Conservation (phyloP, 2,113 vertebrate species). For the Pseudopipra pipra region DNA sequence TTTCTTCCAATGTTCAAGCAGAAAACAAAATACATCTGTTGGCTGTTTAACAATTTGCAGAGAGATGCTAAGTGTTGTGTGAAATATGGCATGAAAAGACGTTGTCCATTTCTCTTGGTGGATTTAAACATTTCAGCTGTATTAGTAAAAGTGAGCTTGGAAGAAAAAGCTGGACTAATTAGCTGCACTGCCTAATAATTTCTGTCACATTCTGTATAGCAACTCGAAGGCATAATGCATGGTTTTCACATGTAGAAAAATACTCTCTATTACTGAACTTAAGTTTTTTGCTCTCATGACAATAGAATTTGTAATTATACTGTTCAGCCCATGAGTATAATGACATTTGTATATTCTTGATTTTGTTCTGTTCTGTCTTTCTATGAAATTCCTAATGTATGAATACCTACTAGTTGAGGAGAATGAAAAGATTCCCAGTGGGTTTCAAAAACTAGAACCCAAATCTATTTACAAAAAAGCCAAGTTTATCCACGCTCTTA, state of each 20-base stretch:
- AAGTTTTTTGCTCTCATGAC: neutral
- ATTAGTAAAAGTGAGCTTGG: slow-evolving; percentile 41
- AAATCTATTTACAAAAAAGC: neutral
- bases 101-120: slow-evolving; percentile 56
- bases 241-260: neutral
- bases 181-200: slow-evolving; percentile 54
- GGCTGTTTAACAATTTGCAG: slow-evolving; percentile 65
- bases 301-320: neutral
- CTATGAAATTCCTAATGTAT: neutral
- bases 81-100: slow-evolving; percentile 63
- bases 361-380: neutral
- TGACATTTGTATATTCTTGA: neutral
- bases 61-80: slow-evolving; percentile 53
- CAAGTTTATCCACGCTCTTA: neutral
- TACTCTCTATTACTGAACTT: neutral
- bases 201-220: slow-evolving; percentile 23
- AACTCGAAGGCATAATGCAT: slow-evolving; percentile 35
- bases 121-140: slow-evolving; percentile 63
- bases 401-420: neutral
- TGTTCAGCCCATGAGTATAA: neutral
- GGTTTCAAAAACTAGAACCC: neutral
- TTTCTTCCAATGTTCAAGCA: slow-evolving; percentile 43
- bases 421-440: neutral
- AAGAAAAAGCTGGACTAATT: slow-evolving; percentile 57
- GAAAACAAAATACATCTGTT: slow-evolving; percentile 62